A percentile compares a stretch with the other conserved stretches of the same genome.
Evolutionary conservation across 2,113 vertebrate species (phyloP).

Genomic region (Passer montanus): DNA sequence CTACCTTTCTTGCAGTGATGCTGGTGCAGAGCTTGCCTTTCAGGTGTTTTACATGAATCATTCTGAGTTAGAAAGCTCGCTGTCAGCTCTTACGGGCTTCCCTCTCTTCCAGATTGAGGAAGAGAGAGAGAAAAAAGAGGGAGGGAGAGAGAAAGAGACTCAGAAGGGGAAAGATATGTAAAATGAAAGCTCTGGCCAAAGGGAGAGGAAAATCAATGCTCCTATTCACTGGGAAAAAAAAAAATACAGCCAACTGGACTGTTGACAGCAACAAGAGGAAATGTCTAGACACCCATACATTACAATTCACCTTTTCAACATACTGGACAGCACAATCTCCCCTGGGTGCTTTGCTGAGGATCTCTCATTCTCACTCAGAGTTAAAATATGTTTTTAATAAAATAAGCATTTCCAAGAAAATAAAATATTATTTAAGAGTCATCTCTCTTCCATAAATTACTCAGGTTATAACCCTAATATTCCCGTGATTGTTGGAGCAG

Average conservation of each 20-base stretch:
- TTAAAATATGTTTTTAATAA: slow-evolving; percentile 65
- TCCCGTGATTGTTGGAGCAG: slow-evolving; percentile 56
- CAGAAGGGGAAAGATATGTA: slow-evolving; percentile 42
- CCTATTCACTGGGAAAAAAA: slow-evolving; percentile 63
- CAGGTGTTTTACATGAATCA: slow-evolving; percentile 70
- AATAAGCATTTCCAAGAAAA: slow-evolving; percentile 47
- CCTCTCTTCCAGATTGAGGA: slow-evolving; percentile 6
- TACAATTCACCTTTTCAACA: slow-evolving; percentile 65
- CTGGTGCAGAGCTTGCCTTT: slow-evolving; percentile 62
- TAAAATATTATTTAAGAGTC: slow-evolving; percentile 40
- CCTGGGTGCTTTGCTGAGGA: slow-evolving; percentile 24
- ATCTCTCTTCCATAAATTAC: slow-evolving; percentile 71
- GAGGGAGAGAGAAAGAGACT: slow-evolving; percentile 15
- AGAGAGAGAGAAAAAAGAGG: slow-evolving; percentile 16
- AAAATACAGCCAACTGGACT: slow-evolving; percentile 56
- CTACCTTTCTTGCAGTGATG: slow-evolving; percentile 65
- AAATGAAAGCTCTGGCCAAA: slow-evolving; percentile 58
- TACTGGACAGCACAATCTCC: slow-evolving; percentile 30
- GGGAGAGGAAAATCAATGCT: slow-evolving; percentile 64
- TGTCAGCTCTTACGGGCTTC: slow-evolving; percentile 24
- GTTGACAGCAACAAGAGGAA: slow-evolving; percentile 64
- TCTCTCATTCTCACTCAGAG: slow-evolving; percentile 45
- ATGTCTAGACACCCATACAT: slow-evolving; percentile 39
- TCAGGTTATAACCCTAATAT: slow-evolving; percentile 67
- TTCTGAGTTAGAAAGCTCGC: slow-evolving; percentile 58